Evolutionary conservation across 2,888 invertebrate species (phyloP).

Genomic region (Caprella mutica): DNA sequence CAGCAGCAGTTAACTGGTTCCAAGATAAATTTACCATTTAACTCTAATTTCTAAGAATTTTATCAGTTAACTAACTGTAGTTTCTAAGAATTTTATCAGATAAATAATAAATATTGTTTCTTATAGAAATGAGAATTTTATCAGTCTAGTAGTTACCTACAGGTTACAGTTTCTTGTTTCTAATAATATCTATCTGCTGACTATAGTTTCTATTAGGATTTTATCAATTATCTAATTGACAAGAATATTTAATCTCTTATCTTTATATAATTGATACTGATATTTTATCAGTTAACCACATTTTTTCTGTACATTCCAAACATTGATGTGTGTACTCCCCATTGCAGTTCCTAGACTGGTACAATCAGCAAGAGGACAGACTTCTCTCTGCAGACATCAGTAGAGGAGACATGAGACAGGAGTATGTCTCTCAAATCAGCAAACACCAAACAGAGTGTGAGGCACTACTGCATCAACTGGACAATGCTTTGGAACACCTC

Average conservation of each 20-base stretch:
- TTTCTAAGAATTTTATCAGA: too few relatives aligned
- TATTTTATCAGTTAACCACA: not conserved
- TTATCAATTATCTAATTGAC: not conserved
- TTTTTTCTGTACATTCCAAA: not conserved
- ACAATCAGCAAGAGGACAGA: slow-evolving; percentile 21
- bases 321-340: not conserved
- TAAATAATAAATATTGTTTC: too few relatives aligned
- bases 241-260: not conserved
- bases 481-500: slow-evolving; percentile 26
- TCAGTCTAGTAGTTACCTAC: too few relatives aligned
- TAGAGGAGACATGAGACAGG: slow-evolving; percentile 21
- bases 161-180: too few relatives aligned
- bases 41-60: too few relatives aligned
- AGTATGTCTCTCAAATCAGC: slow-evolving; percentile 25
- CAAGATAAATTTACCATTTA: too few relatives aligned
- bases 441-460: slow-evolving; percentile 24
- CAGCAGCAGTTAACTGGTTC: too few relatives aligned
- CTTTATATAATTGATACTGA: not conserved
- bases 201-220: not conserved
- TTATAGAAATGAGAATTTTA: too few relatives aligned
- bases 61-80: too few relatives aligned
- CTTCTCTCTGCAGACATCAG: slow-evolving; percentile 28
- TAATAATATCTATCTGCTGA: not conserved
- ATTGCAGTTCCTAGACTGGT: slow-evolving; percentile 30
- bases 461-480: slow-evolving; percentile 28